Percentiles rank a stretch among this genome's conserved stretches.
phyloP scores from a whole-genome alignment of 2,113 vertebrate genomes.

The Theristicus caerulescens region DNA sequence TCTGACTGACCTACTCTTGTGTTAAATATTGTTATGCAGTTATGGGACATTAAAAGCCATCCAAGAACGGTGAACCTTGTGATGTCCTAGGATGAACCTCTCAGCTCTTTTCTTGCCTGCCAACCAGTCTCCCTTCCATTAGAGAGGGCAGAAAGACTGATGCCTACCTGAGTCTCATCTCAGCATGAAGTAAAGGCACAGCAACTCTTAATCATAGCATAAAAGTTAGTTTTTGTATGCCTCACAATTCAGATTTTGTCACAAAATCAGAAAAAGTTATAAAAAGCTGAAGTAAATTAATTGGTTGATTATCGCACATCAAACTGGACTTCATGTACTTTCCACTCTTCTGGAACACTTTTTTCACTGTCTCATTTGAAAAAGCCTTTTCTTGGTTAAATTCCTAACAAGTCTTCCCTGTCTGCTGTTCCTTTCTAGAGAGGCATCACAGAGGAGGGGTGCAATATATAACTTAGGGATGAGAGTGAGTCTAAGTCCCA shows the following conservation, averaged over 20 bases:
- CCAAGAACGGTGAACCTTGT: not conserved
- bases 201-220: not conserved
- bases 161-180: not conserved
- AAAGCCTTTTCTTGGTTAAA: not conserved
- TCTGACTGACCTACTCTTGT: not conserved
- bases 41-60: not conserved
- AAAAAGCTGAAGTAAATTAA: not conserved
- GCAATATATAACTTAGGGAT: not conserved
- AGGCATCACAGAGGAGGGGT: not conserved
- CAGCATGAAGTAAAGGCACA: not conserved
- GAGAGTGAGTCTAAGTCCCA: not conserved
- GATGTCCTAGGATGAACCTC: not conserved
- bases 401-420: not conserved
- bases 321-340: not conserved
- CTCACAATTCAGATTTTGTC: not conserved
- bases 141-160: not conserved
- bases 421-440: not conserved
- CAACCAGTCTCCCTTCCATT: not conserved
- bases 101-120: not conserved
- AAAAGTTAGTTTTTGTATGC: not conserved
- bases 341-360: not conserved
- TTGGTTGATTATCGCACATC: not conserved
- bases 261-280: fast-evolving
- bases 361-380: not conserved
- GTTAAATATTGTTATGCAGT: not conserved